Evolutionary conservation across 92 coral and sea anemone genomes (phyloP), one percentile per base, ranked within the genome.

Genomic region (Siderastrea radians): DNA sequence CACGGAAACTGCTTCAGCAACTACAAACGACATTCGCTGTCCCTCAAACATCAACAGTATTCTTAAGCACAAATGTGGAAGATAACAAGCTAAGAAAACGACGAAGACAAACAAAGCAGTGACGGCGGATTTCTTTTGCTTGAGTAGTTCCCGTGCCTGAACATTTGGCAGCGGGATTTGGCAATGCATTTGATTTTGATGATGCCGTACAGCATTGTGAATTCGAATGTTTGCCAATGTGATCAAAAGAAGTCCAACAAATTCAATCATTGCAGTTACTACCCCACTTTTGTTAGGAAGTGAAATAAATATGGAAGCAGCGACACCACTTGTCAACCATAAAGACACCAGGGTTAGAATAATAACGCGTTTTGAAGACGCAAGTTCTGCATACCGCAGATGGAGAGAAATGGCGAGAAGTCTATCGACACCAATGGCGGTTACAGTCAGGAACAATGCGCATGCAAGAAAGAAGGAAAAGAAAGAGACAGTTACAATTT

Each of bases 321-420:
- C 43, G 45, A 63, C 50, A 74, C 2, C 16, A 16, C 79, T 74
- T 74, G 67, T 54, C 1, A 83, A 7, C 91, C 91, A 88, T 5
- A 81, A 64, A 51, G 62, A 15, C 12, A 59, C 77, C 47, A 80
- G 72, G 13, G 78, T 53, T 17, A 63, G 19, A 8, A 26, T 16
- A 74, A 63, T 49, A 11, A n/a, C n/a, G n/a, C 91, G 82, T 11
- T 52, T 80, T 19, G 65, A 50, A n/a, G 83, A 80, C 14, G 81
- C 55, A 72, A 88, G 68, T 10, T 52, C 60, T 58, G 72, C 76
- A 52, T 88, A 88, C 19, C 91, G 73, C 10, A 88, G 63, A 11
- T 88, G 91, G 43, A 88, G 82, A 66, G 66, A 67, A 47, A 88
- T 16, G 62, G 91, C 91, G 38, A 88, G 50, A 77, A 80, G 60